Percentiles rank a stretch among this genome's conserved stretches.
Conservation (phyloP, 2,797 vertebrate species). For the Xiphorhynchus erythropygius region DNA sequence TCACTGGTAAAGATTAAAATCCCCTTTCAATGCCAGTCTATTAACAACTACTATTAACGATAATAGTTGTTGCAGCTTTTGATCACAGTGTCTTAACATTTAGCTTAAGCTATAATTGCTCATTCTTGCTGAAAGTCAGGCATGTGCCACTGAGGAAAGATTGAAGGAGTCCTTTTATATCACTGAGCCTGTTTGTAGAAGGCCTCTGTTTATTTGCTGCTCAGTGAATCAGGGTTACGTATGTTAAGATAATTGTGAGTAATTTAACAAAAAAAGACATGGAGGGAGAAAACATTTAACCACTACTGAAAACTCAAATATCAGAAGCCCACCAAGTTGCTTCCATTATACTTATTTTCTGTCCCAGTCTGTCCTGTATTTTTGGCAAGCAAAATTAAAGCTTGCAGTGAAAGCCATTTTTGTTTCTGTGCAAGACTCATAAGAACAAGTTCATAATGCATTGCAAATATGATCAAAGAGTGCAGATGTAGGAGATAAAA, state of each 20-base stretch:
- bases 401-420: background rate
- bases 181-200: background rate
- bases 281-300: background rate
- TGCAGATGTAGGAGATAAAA: background rate
- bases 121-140: background rate
- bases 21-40: background rate
- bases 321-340: background rate
- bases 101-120: background rate
- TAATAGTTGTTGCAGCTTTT: background rate
- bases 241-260: background rate
- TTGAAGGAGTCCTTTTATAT: background rate
- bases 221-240: background rate
- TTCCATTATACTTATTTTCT: background rate
- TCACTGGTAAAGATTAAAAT: background rate
- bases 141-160: background rate
- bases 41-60: background rate
- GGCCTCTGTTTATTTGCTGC: background rate
- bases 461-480: background rate
- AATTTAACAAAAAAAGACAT: background rate
- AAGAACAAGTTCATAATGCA: background rate
- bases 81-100: background rate
- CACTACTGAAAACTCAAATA: background rate
- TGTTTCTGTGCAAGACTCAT: background rate
- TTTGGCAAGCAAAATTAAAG: background rate
- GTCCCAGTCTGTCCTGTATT: background rate